These are phyloP conservation scores for Syrista parreyssii DNA, from an alignment of 2,888 invertebrate genomes.

Conservation along the genomic window DNA sequence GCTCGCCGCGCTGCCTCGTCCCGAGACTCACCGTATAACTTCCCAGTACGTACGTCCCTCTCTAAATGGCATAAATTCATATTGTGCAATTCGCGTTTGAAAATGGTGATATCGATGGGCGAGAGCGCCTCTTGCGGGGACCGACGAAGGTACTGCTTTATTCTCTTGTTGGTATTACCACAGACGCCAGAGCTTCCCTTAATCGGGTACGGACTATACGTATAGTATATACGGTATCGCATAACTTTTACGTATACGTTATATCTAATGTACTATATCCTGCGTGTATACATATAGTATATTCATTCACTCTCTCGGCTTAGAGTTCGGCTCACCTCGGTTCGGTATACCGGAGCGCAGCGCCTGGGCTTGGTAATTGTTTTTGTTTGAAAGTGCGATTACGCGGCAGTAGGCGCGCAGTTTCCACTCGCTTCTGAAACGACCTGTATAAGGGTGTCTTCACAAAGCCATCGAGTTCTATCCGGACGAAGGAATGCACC, in stretches of 20 bases:
- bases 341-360: neutral
- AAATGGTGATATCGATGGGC: neutral
- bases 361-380: neutral
- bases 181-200: neutral
- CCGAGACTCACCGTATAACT: constrained; percentile 30
- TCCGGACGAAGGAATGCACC: neutral
- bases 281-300: neutral
- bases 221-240: neutral
- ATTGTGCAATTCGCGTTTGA: constrained; percentile 3
- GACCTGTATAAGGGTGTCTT: neutral
- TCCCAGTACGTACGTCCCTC: constrained; percentile 15
- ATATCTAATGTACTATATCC: neutral
- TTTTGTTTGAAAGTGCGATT: neutral
- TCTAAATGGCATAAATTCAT: constrained; percentile 7
- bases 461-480: neutral
- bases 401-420: neutral
- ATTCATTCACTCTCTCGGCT: neutral
- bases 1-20: constrained; percentile 22
- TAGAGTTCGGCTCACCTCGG: neutral
- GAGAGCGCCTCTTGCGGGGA: neutral
- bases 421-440: neutral
- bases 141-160: neutral
- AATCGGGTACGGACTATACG: neutral
- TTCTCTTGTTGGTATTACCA: neutral
- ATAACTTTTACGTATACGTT: neutral